phyloP scores from a whole-genome alignment of 2,888 invertebrate genomes.

The Pteria penguin region DNA sequence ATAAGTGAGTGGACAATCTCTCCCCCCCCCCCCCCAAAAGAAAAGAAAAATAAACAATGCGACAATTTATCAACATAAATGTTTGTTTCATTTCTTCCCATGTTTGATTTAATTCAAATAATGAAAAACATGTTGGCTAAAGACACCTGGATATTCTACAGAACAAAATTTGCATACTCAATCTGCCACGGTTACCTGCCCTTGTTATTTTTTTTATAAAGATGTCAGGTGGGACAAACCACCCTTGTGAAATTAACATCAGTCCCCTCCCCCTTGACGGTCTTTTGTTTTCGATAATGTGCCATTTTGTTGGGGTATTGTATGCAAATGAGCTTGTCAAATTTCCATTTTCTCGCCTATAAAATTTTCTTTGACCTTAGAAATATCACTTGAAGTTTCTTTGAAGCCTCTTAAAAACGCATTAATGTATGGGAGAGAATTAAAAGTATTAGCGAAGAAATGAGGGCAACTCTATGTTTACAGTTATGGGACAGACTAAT shows the following conservation, averaged over 20 bases:
- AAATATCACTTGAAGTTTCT: not conserved
- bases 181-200: not conserved
- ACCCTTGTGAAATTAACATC: not conserved
- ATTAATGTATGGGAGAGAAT: not conserved
- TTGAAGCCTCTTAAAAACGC: not conserved
- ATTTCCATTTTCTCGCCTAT: constrained; percentile 29
- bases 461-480: no score
- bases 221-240: not conserved
- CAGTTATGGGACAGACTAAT: no score
- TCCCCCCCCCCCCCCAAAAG: not conserved
- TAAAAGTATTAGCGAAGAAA: not conserved
- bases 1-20: no score
- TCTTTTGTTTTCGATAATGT: not conserved
- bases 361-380: constrained; percentile 13
- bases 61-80: not conserved
- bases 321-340: constrained; percentile 36
- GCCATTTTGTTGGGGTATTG: constrained; percentile 15
- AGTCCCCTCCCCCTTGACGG: not conserved
- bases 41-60: not conserved
- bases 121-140: no score
- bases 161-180: not conserved
- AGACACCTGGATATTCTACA: not conserved
- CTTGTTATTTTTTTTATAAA: not conserved
- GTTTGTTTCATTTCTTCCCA: not conserved
- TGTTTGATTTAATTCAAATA: not conserved